Evolutionary conservation across 2,888 invertebrate genomes (phyloP), one percentile per base, ranked within the genome.

Genomic region (Kryphioiulus occultus): DNA sequence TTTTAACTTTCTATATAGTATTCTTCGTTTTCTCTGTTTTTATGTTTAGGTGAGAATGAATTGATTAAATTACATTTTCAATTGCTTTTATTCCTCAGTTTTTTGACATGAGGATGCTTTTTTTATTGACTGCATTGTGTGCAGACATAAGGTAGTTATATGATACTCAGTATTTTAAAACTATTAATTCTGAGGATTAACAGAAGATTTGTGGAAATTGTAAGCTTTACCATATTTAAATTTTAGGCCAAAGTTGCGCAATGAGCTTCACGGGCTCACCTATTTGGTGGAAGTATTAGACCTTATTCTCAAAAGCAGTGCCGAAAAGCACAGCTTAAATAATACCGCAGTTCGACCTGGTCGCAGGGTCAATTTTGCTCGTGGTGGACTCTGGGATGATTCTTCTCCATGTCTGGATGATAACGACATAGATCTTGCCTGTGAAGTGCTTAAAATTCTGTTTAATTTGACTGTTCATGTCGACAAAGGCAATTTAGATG

Each of bases 91-190:
- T 32, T 88, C 90, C 91, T 87, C 91, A 92, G 93, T 94, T 95
- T 90, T 98, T 95, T 92, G 97, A 98, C 91, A 95, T 97, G 94
- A 95, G 96, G 92, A 93, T 98, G 88, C 92, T 98, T 87, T 98
- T 98, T 92, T 94, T 99, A 87, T 93, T 98, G 87, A 97, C 98
- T 32, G 98, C 97, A 4, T 92, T 98, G 78, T 95, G 95, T 91
- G 93, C 94, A 85, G 94, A 95, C 87, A 94, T 95, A 39, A 91
- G 92, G 92, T 92, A 89, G n/a, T n/a, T n/a, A n/a, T n/a, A n/a
- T n/a, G n/a, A 82, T 86, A 68, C 88, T 32, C 1, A 86, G 0
- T 5, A 32, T 87, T 39, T 84, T 47, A 32, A 39, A 42, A 85
- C n/a, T n/a, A 22, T 32, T 44, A 85, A 15, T 85, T 42, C 22